phyloP scores from a whole-genome alignment of 2,797 vertebrate species.

The Onychomys torridus region DNA sequence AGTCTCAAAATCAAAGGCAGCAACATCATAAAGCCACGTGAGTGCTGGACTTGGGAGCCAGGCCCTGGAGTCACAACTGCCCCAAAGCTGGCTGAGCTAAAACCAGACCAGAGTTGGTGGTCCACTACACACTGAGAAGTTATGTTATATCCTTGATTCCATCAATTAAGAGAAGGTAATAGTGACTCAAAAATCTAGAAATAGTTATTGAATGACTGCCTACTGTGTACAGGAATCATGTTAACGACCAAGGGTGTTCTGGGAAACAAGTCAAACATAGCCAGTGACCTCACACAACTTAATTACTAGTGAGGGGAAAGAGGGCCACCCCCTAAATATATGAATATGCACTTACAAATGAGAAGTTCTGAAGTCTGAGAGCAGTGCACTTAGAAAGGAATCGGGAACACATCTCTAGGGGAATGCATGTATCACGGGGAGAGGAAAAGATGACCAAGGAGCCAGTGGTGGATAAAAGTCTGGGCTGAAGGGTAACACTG shows the following conservation, averaged over 20 bases:
- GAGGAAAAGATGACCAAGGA: not conserved
- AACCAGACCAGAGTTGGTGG: not conserved
- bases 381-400: not conserved
- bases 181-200: not conserved
- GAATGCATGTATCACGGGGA: not conserved
- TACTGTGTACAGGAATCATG: not conserved
- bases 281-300: not conserved
- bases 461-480: not conserved
- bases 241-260: not conserved
- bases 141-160: not conserved
- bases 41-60: not conserved
- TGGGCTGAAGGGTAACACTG: not conserved
- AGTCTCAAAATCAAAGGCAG: constrained; percentile 32
- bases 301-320: not conserved
- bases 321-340: not conserved
- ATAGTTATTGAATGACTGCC: not conserved
- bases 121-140: not conserved
- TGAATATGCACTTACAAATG: not conserved
- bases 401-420: not conserved
- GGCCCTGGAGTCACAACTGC: not conserved
- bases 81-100: not conserved
- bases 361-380: not conserved
- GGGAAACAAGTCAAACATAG: not conserved
- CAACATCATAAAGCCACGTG: not conserved
- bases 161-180: not conserved